Conservation (phyloP, 1,140 invertebrate species). For the Steinernema feltiae region DNA sequence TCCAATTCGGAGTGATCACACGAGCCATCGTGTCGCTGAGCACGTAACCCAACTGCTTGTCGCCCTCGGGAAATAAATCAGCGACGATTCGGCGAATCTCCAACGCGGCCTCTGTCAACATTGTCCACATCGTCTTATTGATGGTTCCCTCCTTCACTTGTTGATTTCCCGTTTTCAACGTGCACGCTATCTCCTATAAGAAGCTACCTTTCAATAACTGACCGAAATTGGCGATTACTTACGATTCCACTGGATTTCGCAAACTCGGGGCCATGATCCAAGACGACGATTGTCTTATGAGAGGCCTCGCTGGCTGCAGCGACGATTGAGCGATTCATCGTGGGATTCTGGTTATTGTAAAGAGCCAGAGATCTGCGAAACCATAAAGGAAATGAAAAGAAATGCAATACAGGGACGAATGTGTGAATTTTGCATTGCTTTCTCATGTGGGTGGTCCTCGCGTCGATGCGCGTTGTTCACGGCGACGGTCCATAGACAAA, state of each 20-base stretch:
- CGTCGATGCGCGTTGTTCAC: too few relatives aligned
- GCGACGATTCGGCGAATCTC: not conserved
- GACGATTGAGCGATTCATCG: not conserved
- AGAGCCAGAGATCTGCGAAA: too few relatives aligned
- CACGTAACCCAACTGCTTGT: not conserved
- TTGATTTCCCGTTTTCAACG: not conserved
- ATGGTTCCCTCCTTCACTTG: slow-evolving; percentile 3
- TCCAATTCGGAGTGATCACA: not conserved
- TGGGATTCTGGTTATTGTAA: too few relatives aligned
- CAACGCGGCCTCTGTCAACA: not conserved
- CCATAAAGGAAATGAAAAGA: too few relatives aligned
- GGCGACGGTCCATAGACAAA: too few relatives aligned
- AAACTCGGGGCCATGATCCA: not conserved
- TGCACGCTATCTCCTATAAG: not conserved
- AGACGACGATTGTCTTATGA: not conserved
- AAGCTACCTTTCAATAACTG: not conserved
- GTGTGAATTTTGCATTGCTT: too few relatives aligned
- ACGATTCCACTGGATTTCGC: not conserved
- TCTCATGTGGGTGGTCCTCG: too few relatives aligned
- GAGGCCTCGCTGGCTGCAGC: not conserved
- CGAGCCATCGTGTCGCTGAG: not conserved
- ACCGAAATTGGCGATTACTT: not conserved
- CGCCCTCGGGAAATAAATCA: not conserved
- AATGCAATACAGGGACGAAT: too few relatives aligned
- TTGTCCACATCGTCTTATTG: not conserved